These are phyloP conservation scores for Ifrita kowaldi DNA, from an alignment of 2,113 vertebrate genomes.

Conservation along the genomic window DNA sequence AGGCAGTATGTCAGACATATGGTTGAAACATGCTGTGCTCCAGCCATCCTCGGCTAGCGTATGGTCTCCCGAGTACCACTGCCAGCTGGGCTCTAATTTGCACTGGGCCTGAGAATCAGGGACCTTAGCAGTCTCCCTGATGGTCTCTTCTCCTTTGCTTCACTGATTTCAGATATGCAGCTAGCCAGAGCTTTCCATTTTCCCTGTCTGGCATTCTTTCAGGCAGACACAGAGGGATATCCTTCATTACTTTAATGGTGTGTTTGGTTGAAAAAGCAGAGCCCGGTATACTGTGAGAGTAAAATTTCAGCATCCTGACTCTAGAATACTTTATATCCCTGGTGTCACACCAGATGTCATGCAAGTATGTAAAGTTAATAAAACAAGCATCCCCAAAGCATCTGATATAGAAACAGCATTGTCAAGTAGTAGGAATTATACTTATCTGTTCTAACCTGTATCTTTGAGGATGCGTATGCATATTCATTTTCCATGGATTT, in stretches of 20 bases:
- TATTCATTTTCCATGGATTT: background rate
- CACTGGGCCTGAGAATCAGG: conserved; percentile 32
- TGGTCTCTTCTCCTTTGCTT: conserved; percentile 46
- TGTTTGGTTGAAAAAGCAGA: background rate
- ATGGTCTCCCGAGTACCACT: conserved; percentile 45
- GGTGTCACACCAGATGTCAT: background rate
- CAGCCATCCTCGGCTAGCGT: conserved; percentile 58
- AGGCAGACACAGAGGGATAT: background rate
- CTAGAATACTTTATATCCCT: background rate
- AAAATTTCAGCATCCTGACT: background rate
- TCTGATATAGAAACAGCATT: background rate
- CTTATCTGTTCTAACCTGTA: background rate
- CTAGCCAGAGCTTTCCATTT: background rate
- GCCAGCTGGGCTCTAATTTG: conserved; percentile 64
- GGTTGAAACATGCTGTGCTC: conserved; percentile 56
- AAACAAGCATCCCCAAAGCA: background rate
- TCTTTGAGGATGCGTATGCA: background rate
- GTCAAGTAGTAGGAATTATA: background rate
- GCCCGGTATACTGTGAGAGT: background rate
- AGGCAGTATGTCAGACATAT: conserved; percentile 63
- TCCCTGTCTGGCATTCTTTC: conserved; percentile 5
- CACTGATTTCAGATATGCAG: conserved; percentile 48
- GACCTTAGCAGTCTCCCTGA: conserved; percentile 5
- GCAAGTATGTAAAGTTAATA: background rate
- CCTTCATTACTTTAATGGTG: background rate